Base-by-base conservation (phyloP, 2,888 invertebrate species). In the Agelastica alni region DNA sequence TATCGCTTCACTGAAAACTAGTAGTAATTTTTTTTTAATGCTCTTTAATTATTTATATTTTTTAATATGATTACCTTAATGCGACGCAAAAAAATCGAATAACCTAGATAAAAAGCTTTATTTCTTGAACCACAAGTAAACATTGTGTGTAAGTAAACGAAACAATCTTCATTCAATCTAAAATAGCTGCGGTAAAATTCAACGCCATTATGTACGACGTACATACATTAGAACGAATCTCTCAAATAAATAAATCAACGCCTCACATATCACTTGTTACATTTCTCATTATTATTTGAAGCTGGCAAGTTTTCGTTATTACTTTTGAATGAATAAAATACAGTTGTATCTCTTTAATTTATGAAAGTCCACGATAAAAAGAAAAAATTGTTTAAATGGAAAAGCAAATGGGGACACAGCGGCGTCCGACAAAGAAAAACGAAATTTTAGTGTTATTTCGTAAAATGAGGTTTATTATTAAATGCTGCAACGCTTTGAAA, bases 161-260 rank as follows among this genome's bases (percentile, higher is more conserved):
- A n/a, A 36, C 16, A 36, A 7, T 13, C 9, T 6, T 6, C 26
- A 6, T 26, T 26, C 3, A 3, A 26, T 34, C 34, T 34, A 14
- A 34, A 34, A 10, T 34, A 34, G 3, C 34, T 13, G 13, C 7
- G 4, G 6, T 7, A 3, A 34, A 34, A 34, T 14, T 34, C 34
- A 34, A 30, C 34, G 14, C 10, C 5, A 14, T 34, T 34, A 4
- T n/a, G 13, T 43, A 62, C 51, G 58, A 61, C 14, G 62, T 65
- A 64, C 14, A 61, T 65, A 64, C 64, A 66, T 65, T 66, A 63
- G 62, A 60, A 53, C 61, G 61, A 64, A 65, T 65, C 61, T 65
- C 59, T 57, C 54, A 58, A 58, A 58, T 62, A 61, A 60, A 67
- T 65, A 65, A 65, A 67, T 65, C 65, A 65, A 62, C 61, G 53